Percentiles rank a stretch among this genome's conserved stretches.
phyloP scores from a whole-genome alignment of 2,888 invertebrate species.

The Minunthozetes semirufus region DNA sequence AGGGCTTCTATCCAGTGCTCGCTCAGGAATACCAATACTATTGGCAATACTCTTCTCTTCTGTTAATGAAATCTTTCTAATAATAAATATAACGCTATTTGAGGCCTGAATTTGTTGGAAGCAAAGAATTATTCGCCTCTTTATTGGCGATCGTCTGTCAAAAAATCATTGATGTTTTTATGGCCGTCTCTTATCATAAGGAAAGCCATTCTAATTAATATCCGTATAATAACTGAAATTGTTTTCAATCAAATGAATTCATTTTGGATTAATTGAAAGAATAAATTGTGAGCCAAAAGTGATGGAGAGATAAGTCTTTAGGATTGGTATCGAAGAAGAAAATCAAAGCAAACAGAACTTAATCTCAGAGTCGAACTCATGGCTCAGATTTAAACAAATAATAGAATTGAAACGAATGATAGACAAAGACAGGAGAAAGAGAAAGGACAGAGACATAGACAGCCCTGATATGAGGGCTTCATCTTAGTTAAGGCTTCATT shows the following conservation, averaged over 20 bases:
- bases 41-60: too few relatives aligned
- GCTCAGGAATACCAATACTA: background rate
- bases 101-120: background rate
- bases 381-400: background rate
- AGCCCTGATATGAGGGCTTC: background rate
- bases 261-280: background rate
- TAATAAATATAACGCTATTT: background rate
- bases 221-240: background rate
- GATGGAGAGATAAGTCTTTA: background rate
- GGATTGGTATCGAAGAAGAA: background rate
- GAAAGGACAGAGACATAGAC: background rate
- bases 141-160: too few relatives aligned
- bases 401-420: background rate
- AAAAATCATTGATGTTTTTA: too few relatives aligned
- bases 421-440: background rate
- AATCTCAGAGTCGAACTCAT: background rate
- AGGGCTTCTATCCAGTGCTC: background rate
- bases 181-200: too few relatives aligned
- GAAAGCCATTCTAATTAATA: background rate
- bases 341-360: slow-evolving; percentile 10
- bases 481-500: background rate
- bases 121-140: too few relatives aligned
- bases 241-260: background rate
- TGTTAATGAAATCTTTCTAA: slow-evolving; percentile 1
- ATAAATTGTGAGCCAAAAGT: background rate